These are phyloP conservation scores for Antennarius striatus DNA, from an alignment of 2,113 vertebrate genomes.

Conservation along the genomic window DNA sequence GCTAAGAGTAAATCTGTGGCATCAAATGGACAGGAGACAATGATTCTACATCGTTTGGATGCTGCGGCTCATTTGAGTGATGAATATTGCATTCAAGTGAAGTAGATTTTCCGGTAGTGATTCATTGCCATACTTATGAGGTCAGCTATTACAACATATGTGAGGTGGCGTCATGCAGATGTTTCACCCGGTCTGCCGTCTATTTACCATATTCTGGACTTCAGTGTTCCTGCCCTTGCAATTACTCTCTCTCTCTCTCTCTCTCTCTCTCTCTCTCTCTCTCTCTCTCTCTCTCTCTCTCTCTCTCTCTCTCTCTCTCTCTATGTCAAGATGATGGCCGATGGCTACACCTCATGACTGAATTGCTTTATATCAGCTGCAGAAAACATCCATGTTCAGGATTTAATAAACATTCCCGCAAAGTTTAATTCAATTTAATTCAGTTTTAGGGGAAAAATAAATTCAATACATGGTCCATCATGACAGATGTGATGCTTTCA, in stretches of 20 bases:
- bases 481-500: too few relatives aligned
- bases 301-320: background rate
- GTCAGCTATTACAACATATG: slow-evolving; percentile 20
- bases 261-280: background rate
- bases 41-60: background rate
- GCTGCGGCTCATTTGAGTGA: slow-evolving; percentile 8
- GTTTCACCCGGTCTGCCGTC: background rate
- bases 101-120: slow-evolving; percentile 29
- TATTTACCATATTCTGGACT: background rate
- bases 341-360: too few relatives aligned
- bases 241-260: slow-evolving; percentile 17
- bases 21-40: slow-evolving; percentile 6
- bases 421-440: too few relatives aligned
- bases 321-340: too few relatives aligned
- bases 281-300: background rate
- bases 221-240: slow-evolving; percentile 7
- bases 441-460: too few relatives aligned
- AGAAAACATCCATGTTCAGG: too few relatives aligned
- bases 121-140: slow-evolving; percentile 31
- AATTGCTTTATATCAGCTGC: too few relatives aligned
- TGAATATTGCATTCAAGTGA: slow-evolving; percentile 34
- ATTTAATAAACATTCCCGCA: too few relatives aligned
- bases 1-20: background rate
- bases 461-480: too few relatives aligned
- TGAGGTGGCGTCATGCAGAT: slow-evolving; percentile 6